Percentiles rank a stretch among this genome's conserved stretches.
Conservation (phyloP, 2,113 vertebrate genomes). For the Prolemur simus region DNA sequence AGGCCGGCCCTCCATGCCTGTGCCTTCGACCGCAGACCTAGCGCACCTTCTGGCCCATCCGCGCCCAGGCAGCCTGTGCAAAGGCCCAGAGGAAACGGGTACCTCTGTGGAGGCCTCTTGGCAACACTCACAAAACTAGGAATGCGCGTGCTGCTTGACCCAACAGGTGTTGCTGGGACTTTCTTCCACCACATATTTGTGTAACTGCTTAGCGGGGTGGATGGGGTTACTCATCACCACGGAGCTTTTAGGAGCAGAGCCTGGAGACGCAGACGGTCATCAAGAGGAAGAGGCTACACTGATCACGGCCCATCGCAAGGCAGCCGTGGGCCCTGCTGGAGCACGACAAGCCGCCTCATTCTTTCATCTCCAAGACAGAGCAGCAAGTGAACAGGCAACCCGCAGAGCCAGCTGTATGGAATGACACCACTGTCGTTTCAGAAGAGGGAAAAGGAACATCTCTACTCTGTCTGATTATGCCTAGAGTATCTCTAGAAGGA, state of each 20-base stretch:
- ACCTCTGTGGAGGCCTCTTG: background rate
- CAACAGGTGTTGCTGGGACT: background rate
- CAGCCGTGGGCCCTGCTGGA: fast-evolving
- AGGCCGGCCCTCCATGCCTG: background rate
- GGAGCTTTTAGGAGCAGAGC: background rate
- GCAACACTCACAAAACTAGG: background rate
- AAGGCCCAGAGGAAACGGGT: fast-evolving
- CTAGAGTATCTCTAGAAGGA: background rate
- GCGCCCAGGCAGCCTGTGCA: fast-evolving
- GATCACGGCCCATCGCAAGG: fast-evolving
- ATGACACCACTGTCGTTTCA: background rate
- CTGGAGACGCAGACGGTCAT: fast-evolving
- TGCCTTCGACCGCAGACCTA: background rate
- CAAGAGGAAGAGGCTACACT: fast-evolving
- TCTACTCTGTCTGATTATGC: background rate
- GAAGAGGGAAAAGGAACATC: background rate
- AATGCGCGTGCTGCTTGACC: fast-evolving
- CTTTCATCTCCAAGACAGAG: background rate
- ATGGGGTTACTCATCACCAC: fast-evolving
- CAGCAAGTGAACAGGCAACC: background rate
- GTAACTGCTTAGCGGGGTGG: fast-evolving
- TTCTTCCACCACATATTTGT: fast-evolving
- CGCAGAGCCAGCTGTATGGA: background rate
- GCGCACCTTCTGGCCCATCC: background rate
- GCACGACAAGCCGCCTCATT: fast-evolving